Evolutionary conservation across 2,113 vertebrate genomes (phyloP).

Genomic region (Vidua chalybeata): DNA sequence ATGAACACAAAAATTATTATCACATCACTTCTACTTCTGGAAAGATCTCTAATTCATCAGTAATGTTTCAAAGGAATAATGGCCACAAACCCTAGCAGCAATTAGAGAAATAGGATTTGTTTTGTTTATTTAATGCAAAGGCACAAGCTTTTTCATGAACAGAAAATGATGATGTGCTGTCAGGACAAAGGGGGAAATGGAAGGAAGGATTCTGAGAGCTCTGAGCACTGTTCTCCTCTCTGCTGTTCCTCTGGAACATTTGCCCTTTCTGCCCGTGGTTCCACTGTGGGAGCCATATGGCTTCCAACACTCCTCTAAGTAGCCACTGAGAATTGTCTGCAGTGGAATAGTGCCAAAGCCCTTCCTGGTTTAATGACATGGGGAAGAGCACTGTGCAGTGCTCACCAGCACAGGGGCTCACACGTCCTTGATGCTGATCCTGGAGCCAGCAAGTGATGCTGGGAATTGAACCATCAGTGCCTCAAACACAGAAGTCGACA

Average conservation of each 20-base stretch:
- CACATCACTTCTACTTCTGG: not conserved
- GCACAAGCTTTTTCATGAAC: not conserved
- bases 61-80: not conserved
- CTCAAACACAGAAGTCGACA: conserved; percentile 27
- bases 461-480: conserved; percentile 59
- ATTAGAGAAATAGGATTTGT: not conserved
- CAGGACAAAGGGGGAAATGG: not conserved
- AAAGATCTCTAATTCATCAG: not conserved
- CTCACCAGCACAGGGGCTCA: conserved; percentile 58
- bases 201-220: not conserved
- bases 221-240: conserved; percentile 32
- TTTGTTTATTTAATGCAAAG: not conserved
- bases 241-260: conserved; percentile 46
- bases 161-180: not conserved
- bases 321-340: conserved; percentile 42
- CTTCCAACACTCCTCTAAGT: conserved; percentile 38
- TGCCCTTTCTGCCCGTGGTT: conserved; percentile 56
- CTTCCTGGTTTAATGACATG: conserved; percentile 52
- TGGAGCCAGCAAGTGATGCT: conserved; percentile 43
- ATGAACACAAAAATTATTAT: not conserved
- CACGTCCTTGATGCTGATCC: conserved; percentile 57
- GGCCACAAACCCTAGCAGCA: not conserved
- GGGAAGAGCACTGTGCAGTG: conserved; percentile 38
- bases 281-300: conserved; percentile 65
- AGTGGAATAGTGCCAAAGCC: conserved; percentile 49